These are phyloP conservation scores for Pogonomyrmex barbatus DNA, from an alignment of 1,140 invertebrate species.

Conservation along the genomic window DNA sequence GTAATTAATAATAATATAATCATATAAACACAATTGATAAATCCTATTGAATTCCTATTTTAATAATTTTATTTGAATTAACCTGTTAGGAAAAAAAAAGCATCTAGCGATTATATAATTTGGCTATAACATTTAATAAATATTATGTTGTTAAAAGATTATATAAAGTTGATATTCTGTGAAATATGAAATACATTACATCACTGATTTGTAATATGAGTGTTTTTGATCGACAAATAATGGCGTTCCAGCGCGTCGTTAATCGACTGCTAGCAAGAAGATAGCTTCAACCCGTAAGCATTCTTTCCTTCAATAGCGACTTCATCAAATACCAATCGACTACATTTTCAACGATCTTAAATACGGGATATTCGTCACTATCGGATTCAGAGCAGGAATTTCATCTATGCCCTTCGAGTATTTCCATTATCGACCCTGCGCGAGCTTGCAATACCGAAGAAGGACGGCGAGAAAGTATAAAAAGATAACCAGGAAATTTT, in stretches of 20 bases:
- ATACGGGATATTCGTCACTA: conserved; percentile 54
- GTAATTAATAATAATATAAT: too few relatives aligned
- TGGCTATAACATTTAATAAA: neutral
- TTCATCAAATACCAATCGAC: conserved; percentile 57
- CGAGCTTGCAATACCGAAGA: conserved; percentile 35
- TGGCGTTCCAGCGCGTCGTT: conserved; percentile 7
- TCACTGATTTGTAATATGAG: neutral
- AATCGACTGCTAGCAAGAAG: conserved; percentile 18
- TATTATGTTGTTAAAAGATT: conserved; percentile 5
- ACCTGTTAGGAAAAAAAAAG: neutral
- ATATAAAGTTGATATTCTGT: neutral
- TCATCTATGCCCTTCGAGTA: conserved; percentile 54
- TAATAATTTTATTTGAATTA: neutral
- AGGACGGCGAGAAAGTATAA: conserved; percentile 9
- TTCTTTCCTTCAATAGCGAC: conserved; percentile 23
- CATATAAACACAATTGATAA: neutral
- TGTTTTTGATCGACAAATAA: conserved; percentile 30
- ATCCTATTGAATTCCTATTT: neutral
- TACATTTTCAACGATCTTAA: conserved; percentile 57
- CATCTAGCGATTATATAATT: neutral
- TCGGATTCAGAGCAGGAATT: conserved; percentile 52
- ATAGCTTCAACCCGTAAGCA: conserved; percentile 8
- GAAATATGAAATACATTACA: neutral
- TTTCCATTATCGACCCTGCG: conserved; percentile 55
- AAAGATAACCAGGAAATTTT: conserved; percentile 20